phyloP scores from a whole-genome alignment of 2,113 vertebrate species.

The Zapus hudsonius region DNA sequence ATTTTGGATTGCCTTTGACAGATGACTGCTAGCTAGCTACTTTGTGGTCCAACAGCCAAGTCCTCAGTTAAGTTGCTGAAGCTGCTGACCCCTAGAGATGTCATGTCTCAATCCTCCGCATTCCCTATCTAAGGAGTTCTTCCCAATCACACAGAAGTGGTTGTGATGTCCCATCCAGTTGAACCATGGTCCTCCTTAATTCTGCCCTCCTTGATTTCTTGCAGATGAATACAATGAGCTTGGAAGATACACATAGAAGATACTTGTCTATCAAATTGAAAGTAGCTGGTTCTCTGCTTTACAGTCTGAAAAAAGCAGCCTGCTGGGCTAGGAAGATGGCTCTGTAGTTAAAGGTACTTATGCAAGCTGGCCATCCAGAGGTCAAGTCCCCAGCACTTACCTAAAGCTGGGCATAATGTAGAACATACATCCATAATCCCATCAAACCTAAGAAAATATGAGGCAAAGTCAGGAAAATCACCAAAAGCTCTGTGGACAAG shows the following conservation, averaged over 20 bases:
- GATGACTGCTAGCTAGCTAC: background rate
- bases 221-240: background rate
- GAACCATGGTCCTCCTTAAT: background rate
- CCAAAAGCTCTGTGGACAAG: no score
- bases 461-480: no score
- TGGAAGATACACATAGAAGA: background rate
- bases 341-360: no score
- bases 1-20: background rate
- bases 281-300: background rate
- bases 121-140: constrained; percentile 25
- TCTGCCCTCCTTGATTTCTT: background rate
- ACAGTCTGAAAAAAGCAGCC: background rate
- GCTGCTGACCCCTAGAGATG: background rate
- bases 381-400: no score
- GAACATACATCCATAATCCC: no score
- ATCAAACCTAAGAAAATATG: no score
- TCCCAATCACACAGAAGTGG: background rate
- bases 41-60: background rate
- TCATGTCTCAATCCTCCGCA: background rate
- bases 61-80: background rate
- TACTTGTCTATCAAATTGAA: background rate
- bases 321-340: no score
- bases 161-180: background rate
- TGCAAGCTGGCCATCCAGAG: no score
- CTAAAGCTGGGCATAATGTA: no score